Base-by-base conservation (phyloP, 2,888 invertebrate species). In the Eristalinus sepulchralis region DNA sequence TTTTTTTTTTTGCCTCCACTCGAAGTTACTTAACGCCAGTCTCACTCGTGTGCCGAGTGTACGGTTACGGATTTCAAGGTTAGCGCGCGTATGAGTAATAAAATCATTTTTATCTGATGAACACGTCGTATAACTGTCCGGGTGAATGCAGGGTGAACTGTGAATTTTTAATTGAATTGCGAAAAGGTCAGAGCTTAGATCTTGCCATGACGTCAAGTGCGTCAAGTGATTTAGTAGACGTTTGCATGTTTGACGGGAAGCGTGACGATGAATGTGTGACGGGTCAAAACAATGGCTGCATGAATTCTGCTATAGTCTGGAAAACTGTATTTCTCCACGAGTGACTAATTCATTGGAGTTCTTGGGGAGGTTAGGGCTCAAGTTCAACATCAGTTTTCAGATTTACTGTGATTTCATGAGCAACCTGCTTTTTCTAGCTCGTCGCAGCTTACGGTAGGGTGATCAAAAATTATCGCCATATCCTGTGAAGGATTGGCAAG, bases 61-160 rank as follows among this genome's bases (percentile, higher is more conserved):
- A 77, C 62, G 34, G 55, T 70, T 62, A 55, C 77, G 62, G 53
- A 62, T 55, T 77, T 77, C 77, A 77, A 77, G 77, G 77, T 77
- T 77, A 68, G 24, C 62, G 11, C 62, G 11, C 47, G 47, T 27
- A 39, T 66, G 75, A 67, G 67, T 60, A 76, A 66, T 36, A n/a
- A 47, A 47, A 39, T 27, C 53, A 39, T 59, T 59, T 75, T 76
- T 57, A 34, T 20, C 36, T 73, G 57, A 75, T 39, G 75, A 66
- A 57, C 34, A 66, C 13, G 62, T 53, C 36, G n/a, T 17, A 47
- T 47, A 47, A 47, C 47, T 4, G 47, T 47, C 17, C 47, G 47
- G 47, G 47, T 47, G 47, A 47, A 47, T 17, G 47, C 47, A 47
- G 47, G 47, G 47, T 47, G 47, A 47, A 47, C 47, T 47, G 47